Percentiles rank a stretch among this genome's conserved stretches.
Conservation (phyloP, 1,140 invertebrate species). For the Sinella curviseta region DNA sequence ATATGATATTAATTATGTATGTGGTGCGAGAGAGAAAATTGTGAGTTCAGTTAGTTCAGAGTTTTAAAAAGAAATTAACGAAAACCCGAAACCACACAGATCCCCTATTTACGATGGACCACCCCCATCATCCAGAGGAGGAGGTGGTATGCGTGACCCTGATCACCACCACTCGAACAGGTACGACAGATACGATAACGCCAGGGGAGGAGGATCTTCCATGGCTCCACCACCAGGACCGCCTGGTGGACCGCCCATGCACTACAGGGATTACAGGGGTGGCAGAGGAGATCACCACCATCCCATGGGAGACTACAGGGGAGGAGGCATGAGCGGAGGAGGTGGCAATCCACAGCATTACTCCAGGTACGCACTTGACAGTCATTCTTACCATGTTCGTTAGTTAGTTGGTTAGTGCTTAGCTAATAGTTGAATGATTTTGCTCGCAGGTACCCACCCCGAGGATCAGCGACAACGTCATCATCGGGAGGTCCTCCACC, state of each 20-base stretch:
- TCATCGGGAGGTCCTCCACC: conserved; percentile 5
- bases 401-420: background rate
- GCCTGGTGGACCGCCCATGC: conserved; percentile 13
- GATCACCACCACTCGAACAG: conserved; percentile 22
- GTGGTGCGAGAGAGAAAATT: too few species aligned
- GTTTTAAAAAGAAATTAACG: background rate
- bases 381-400: background rate
- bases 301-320: conserved; percentile 28
- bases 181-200: conserved; percentile 1
- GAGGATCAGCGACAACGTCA: background rate
- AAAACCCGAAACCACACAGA: background rate
- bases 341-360: conserved; percentile 59
- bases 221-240: conserved; percentile 8
- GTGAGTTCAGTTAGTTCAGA: too few species aligned
- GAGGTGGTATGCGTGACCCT: background rate
- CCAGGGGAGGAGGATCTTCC: background rate
- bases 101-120: conserved; percentile 1
- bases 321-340: background rate
- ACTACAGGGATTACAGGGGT: conserved; percentile 4
- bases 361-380: conserved; percentile 60
- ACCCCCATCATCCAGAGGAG: conserved; percentile 8
- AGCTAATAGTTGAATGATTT: background rate
- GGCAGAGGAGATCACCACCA: conserved; percentile 28
- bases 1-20: too few species aligned
- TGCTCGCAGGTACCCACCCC: background rate